Evolutionary conservation across 2,113 vertebrate species (phyloP).

Genomic region (Anarhynchus alexandrinus): DNA sequence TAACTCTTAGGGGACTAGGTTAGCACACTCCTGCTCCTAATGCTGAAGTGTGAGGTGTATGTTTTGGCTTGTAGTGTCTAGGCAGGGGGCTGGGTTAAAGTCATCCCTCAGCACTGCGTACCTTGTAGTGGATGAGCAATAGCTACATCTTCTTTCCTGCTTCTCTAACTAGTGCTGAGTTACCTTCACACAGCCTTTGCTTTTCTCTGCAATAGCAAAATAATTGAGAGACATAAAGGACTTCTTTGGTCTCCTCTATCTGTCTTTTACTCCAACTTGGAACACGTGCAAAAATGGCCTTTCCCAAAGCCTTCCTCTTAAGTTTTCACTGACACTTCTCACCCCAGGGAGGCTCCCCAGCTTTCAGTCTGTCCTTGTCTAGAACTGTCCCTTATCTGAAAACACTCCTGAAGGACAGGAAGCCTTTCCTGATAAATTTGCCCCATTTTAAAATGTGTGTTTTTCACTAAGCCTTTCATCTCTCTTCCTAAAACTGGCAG

Average conservation of each 20-base stretch:
- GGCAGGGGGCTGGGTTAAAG: neutral
- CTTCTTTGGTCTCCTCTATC: neutral
- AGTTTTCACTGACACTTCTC: neutral
- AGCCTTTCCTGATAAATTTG: neutral
- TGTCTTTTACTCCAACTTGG: neutral
- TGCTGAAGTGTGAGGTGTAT: neutral
- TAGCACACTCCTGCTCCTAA: neutral
- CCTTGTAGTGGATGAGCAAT: neutral
- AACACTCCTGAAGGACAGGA: neutral
- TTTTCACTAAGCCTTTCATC: neutral
- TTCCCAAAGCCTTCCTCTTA: neutral
- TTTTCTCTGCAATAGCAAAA: neutral
- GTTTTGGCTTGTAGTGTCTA: neutral
- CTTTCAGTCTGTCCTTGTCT: neutral
- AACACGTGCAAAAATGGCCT: neutral
- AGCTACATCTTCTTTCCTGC: neutral
- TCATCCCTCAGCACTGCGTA: too few relatives aligned
- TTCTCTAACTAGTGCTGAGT: neutral
- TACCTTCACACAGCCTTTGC: neutral
- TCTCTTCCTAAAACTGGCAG: neutral
- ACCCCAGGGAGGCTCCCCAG: neutral
- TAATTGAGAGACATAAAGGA: neutral
- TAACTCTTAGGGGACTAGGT: neutral
- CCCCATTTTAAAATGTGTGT: neutral
- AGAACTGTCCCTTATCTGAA: neutral